Percentiles rank a stretch among this genome's conserved stretches.
Evolutionary conservation across 2,888 invertebrate species (phyloP).

Genomic region (Anoplius nigerrimus): DNA sequence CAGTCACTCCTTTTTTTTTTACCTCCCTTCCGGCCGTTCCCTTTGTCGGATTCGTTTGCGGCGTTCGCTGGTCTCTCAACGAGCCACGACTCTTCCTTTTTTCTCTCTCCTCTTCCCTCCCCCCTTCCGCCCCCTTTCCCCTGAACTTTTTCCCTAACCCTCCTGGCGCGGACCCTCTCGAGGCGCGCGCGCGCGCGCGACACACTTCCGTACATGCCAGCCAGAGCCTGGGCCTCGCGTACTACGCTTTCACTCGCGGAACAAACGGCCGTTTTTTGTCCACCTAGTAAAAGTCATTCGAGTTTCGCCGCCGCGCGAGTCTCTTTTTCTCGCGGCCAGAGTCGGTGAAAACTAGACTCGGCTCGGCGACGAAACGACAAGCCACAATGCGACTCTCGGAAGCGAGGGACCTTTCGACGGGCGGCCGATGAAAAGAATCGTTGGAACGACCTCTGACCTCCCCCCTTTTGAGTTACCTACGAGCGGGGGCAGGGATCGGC

Average conservation of each 20-base stretch:
- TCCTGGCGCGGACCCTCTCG: background rate
- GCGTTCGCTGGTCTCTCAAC: slow-evolving; percentile 5
- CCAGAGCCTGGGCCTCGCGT: background rate
- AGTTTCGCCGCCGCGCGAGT: slow-evolving; percentile 4
- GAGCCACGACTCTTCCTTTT: slow-evolving; percentile 4
- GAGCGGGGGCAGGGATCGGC: no score
- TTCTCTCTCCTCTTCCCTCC: slow-evolving; percentile 8
- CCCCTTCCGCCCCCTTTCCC: background rate
- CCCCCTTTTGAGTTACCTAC: no score
- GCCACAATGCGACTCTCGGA: no score
- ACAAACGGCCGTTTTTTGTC: slow-evolving; percentile 11
- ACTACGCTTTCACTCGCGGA: slow-evolving; percentile 19
- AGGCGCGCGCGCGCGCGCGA: background rate
- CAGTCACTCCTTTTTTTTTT: background rate
- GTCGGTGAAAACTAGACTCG: no score
- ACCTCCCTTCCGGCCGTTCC: background rate
- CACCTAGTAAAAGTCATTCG: slow-evolving; percentile 8
- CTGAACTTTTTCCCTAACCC: background rate
- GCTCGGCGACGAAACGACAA: background rate
- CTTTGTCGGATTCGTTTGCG: slow-evolving; percentile 4
- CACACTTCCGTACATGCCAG: slow-evolving; percentile 1
- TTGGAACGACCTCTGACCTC: no score
- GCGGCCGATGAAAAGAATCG: no score
- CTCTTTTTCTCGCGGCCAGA: slow-evolving; percentile 2
- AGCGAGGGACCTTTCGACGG: no score